Evolutionary conservation across 2,113 vertebrate species (phyloP), one percentile per base, ranked within the genome.

Genomic region (Monopterus albus): DNA sequence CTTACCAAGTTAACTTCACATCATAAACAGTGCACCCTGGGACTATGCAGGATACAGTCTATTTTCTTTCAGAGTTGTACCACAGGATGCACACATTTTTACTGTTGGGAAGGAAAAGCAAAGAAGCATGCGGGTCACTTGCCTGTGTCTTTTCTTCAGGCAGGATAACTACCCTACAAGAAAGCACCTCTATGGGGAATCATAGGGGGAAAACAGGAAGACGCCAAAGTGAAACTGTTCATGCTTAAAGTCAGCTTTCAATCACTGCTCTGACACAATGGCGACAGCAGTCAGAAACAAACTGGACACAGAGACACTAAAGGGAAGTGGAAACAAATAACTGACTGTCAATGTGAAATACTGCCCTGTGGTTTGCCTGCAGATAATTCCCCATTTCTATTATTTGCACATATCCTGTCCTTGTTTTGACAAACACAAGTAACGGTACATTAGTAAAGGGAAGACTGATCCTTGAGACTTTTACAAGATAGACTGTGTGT

Each of bases 391-490:
- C 76, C 85, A 35, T 81, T 87, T 75, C 88, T 87, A 84, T n/a
- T n/a, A n/a, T 89, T 84, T 78, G 73, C 81, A 87, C 78, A 83
- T 78, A 85, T 86, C 82, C 85, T 87, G 85, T 81, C 82, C 86
- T 87, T 88, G 89, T 89, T 88, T 82, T 60, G 75, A 84, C 75
- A 87, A 86, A 91, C 87, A 81, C 61, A 14, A 75, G 80, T 35
- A 72, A 69, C 28, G 57, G 61, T 43, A 72, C 72, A 77, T 86
- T 80, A 83, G 73, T 7, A 17, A 56, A 46, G 62, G 38, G 64
- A 79, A 61, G 55, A 67, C 59, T 65, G 78, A 82, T 84, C 79
- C 79, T 76, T 70, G 85, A 75, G 67, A 77, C 76, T 31, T 53
- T 43, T 3, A 3, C 39, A 61, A 79, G 86, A 87, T 46, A 14